Evolutionary conservation across 2,888 invertebrate genomes (phyloP).

Genomic region (Pristionchus japonicus): DNA sequence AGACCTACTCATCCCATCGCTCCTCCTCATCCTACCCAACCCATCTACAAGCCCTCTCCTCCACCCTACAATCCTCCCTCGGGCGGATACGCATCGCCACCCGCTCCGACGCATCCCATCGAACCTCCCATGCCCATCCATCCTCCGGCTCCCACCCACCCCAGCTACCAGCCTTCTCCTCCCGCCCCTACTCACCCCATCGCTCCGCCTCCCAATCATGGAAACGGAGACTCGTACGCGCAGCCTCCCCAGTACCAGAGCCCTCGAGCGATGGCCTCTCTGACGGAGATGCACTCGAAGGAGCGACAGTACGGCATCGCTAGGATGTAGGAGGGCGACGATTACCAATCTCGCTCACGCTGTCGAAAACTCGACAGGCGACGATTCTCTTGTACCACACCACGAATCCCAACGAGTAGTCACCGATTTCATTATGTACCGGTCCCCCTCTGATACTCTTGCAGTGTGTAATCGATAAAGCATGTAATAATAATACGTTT

Average conservation of each 20-base stretch:
- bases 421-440: slow-evolving; percentile 5
- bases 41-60: neutral
- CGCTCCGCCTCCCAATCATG: neutral
- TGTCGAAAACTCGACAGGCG: neutral
- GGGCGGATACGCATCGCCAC: neutral
- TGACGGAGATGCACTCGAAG: neutral
- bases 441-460: slow-evolving; percentile 1
- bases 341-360: neutral
- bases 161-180: neutral
- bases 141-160: neutral
- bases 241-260: slow-evolving; percentile 5
- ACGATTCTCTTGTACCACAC: neutral
- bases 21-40: neutral
- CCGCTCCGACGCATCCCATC: neutral
- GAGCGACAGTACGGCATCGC: neutral
- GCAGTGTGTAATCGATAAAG: neutral
- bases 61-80: neutral
- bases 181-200: neutral
- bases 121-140: neutral
- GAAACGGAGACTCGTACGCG: neutral
- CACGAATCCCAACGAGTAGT: slow-evolving; percentile 1
- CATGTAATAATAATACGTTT: neutral
- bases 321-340: neutral
- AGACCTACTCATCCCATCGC: neutral
- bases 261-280: neutral